These are phyloP conservation scores for Prenolepis imparis DNA, from an alignment of 2,888 invertebrate species.

Conservation along the genomic window DNA sequence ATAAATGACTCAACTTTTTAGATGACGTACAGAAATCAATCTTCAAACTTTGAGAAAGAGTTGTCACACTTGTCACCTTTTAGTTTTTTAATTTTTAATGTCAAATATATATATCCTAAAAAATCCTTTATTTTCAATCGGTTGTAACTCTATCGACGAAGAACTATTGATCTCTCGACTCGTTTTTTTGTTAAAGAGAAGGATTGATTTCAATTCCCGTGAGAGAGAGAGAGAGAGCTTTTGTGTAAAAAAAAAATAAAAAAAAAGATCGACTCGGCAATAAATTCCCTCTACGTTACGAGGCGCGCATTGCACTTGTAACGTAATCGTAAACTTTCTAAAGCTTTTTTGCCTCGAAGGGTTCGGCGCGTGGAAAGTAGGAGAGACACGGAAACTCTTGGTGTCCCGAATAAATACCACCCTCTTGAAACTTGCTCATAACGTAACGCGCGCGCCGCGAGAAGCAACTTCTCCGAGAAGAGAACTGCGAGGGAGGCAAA, in stretches of 20 bases:
- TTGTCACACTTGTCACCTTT: neutral
- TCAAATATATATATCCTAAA: neutral
- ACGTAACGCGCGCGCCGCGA: constrained; percentile 9
- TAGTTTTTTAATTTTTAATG: constrained; percentile 1
- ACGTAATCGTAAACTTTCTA: constrained; percentile 13
- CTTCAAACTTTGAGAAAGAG: neutral
- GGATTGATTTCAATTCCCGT: neutral
- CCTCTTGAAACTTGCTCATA: constrained; percentile 21
- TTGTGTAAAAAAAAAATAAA: neutral
- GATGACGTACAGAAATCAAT: neutral
- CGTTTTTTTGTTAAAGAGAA: neutral
- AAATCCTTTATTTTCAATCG: neutral
- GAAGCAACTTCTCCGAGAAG: neutral
- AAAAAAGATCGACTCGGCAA: neutral
- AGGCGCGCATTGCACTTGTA: constrained; percentile 18
- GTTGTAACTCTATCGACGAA: neutral
- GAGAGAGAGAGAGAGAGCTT: neutral
- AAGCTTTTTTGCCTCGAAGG: neutral
- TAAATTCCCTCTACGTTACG: constrained; percentile 49
- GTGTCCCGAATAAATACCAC: constrained; percentile 22
- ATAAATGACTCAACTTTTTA: neutral
- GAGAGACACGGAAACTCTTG: constrained; percentile 11
- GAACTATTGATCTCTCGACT: neutral
- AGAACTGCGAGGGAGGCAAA: constrained; percentile 19
- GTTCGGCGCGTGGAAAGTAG: neutral